Evolutionary conservation across 1,140 invertebrate species (phyloP).

Genomic region (Vanessa atalanta): DNA sequence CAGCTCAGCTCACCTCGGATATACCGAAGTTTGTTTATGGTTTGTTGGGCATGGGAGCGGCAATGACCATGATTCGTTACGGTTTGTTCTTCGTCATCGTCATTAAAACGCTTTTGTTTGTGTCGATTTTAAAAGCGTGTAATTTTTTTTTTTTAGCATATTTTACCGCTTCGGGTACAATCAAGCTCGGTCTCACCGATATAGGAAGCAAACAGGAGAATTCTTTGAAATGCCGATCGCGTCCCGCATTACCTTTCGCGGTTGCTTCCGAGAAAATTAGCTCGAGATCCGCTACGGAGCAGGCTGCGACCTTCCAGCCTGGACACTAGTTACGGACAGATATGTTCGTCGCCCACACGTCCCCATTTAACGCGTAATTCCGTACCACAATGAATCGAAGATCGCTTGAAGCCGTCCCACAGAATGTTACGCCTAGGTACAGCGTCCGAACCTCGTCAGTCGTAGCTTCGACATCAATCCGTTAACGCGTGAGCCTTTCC

Average conservation of each 20-base stretch:
- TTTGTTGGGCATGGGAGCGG: constrained; percentile 52
- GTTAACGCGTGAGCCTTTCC: constrained; percentile 37
- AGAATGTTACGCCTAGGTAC: constrained; percentile 1
- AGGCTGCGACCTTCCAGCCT: constrained; percentile 45
- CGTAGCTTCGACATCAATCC: constrained; percentile 61
- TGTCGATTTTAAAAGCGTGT: neutral
- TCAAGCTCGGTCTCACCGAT: constrained; percentile 6
- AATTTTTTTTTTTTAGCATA: neutral
- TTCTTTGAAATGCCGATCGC: constrained; percentile 48
- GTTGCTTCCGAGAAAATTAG: constrained; percentile 59
- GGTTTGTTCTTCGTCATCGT: constrained; percentile 56
- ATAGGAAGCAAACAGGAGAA: constrained; percentile 44
- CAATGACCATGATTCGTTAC: constrained; percentile 61
- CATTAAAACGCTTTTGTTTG: constrained; percentile 51
- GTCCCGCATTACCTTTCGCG: constrained; percentile 68
- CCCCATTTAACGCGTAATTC: constrained; percentile 48
- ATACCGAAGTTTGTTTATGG: constrained; percentile 40
- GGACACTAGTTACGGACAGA: constrained; percentile 42
- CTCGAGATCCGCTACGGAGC: constrained; percentile 55
- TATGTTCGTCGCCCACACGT: constrained; percentile 44
- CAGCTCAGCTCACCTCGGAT: neutral
- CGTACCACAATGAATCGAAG: constrained; percentile 45
- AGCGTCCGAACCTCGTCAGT: constrained; percentile 55
- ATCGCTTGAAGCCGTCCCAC: constrained; percentile 36
- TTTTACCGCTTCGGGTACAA: neutral